A percentile compares a stretch with the other conserved stretches of the same genome.
Conservation (phyloP, 2,797 vertebrate genomes). For the Silurus lanzhouensis region DNA sequence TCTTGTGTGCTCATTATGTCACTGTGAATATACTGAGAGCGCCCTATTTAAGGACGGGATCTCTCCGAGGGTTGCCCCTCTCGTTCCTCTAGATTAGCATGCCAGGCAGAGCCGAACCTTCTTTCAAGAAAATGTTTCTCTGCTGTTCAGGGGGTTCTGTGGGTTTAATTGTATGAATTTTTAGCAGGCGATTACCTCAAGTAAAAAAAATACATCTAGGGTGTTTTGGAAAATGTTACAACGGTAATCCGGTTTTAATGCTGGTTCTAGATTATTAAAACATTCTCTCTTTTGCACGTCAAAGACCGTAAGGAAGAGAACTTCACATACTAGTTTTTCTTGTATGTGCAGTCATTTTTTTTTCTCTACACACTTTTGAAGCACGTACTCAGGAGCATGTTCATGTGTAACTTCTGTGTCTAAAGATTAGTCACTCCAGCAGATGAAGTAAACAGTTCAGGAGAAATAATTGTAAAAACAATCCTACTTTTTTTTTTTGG, state of each 20-base stretch:
- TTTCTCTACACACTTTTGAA: not conserved
- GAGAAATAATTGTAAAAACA: not conserved
- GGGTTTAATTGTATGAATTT: not conserved
- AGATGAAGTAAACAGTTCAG: not conserved
- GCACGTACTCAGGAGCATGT: not conserved
- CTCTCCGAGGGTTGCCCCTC: not conserved
- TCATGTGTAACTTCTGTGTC: not conserved
- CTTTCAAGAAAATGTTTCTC: constrained; percentile 4
- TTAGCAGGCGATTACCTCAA: not conserved
- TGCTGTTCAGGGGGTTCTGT: constrained; percentile 16
- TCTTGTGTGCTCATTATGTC: not conserved
- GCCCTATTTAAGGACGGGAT: not conserved
- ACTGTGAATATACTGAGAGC: not conserved
- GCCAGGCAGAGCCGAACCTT: constrained; percentile 32
- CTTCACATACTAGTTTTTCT: constrained; percentile 39
- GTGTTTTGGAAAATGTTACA: not conserved
- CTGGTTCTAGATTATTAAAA: not conserved
- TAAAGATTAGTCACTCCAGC: not conserved
- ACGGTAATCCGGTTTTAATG: not conserved
- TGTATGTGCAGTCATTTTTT: constrained; percentile 11
- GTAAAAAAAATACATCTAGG: too few species aligned
- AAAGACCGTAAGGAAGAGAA: not conserved
- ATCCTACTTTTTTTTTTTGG: not conserved
- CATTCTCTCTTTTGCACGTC: not conserved
- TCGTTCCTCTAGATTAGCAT: constrained; percentile 22